Base-by-base conservation (phyloP, 2,113 vertebrate species). In the Pelusios castaneus region DNA sequence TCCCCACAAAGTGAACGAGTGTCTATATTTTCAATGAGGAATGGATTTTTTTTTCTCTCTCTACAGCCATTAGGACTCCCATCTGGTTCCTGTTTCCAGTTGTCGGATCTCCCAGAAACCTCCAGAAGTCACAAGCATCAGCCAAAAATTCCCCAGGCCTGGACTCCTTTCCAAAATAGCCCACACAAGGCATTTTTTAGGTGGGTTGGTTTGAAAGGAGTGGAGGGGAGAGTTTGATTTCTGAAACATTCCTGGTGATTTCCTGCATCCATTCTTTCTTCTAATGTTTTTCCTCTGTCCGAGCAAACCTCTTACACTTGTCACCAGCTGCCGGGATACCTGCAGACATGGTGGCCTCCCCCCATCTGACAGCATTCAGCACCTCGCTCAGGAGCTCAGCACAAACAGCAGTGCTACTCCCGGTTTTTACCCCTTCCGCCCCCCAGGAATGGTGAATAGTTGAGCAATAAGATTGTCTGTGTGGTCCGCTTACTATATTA, bases 11-110 rank as follows among this genome's bases (percentile, higher is more conserved):
- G 52, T 80, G 95, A 97, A 96, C 95, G 94, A 96, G 96, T 95
- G 93, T 91, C 95, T 91, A 91, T 70, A 90, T 95, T 94, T 97
- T 84, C 91, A 92, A 90, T 63, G 94, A 80, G 88, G 82, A 47
- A 90, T 91, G 87, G n/a, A 78, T 91, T 80, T 38, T 80, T 38
- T 22, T n/a, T 0, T 1, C 2, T 1, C 89, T 52, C 91, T 95
- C 97, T 97, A 90, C 92, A 97, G 92, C 93, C 97, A 94, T 91
- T 95, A 91, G 67, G 91, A 95, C 52, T 94, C 83, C 96, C 97
- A 97, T 97, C 97, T 97, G 96, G 95, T 97, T 97, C 96, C 96
- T 97, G 95, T 97, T 97, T 97, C 96, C 95, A 89, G 94, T 96
- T 89, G 45, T 97, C 97, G 96, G 96, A 97, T 97, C 96, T 97